These are phyloP conservation scores for Hypanus sabinus DNA, from an alignment of 2,113 vertebrate genomes.

Conservation along the genomic window DNA sequence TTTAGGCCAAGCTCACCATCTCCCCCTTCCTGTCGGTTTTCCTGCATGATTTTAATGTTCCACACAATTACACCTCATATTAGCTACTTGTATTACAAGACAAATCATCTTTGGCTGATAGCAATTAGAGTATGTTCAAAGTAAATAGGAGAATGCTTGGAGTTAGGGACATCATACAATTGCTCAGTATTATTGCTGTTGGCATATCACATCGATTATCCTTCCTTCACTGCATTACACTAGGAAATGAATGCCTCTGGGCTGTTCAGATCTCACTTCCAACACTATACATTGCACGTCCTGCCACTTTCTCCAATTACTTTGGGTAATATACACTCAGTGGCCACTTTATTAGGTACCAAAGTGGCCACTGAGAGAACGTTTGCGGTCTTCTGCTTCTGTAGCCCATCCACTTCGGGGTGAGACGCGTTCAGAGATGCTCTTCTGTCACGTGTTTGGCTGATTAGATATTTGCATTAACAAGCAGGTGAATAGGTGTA, in stretches of 20 bases:
- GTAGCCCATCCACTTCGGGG: too few relatives aligned
- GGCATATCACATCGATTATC: neutral
- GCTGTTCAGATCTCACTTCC: neutral
- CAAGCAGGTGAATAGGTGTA: too few relatives aligned
- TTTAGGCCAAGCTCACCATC: neutral
- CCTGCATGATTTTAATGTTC: neutral
- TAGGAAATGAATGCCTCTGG: conserved; percentile 10
- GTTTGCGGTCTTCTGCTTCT: too few relatives aligned
- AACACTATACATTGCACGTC: neutral
- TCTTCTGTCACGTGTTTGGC: too few relatives aligned
- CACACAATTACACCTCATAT: too few relatives aligned
- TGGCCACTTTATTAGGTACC: too few relatives aligned
- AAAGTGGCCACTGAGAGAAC: too few relatives aligned
- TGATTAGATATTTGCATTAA: too few relatives aligned
- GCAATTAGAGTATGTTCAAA: conserved; percentile 11
- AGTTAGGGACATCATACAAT: neutral
- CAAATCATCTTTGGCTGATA: conserved; percentile 21
- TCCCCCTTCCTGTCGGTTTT: neutral
- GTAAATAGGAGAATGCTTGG: neutral
- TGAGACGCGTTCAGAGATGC: too few relatives aligned
- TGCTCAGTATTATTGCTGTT: conserved; percentile 4
- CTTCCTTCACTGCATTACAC: neutral
- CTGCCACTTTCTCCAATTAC: neutral
- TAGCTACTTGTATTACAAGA: neutral
- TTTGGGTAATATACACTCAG: neutral